phyloP scores from a whole-genome alignment of 1,140 invertebrate species.

The Lamellibrachia luymesi region DNA sequence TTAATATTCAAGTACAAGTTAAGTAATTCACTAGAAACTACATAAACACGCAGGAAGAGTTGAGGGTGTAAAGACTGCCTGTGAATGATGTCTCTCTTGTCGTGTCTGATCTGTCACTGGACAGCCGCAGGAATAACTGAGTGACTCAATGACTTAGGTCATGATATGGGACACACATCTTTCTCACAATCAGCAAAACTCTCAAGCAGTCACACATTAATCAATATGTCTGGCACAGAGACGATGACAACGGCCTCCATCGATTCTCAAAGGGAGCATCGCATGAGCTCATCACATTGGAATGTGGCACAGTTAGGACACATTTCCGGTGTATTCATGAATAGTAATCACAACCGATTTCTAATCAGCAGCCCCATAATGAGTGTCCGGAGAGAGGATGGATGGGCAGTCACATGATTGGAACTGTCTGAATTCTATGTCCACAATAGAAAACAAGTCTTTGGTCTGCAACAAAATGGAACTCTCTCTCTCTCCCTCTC shows the following conservation, averaged over 20 bases:
- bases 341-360: conserved; percentile 1
- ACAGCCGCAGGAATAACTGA: neutral
- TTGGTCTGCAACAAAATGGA: too few species aligned
- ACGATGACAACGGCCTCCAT: neutral
- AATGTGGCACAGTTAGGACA: neutral
- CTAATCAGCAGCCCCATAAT: neutral
- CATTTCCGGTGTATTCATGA: neutral
- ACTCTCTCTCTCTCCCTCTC: too few species aligned
- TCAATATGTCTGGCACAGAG: neutral
- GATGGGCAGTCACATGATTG: neutral
- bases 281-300: neutral
- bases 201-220: neutral
- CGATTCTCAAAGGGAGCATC: neutral
- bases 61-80: neutral
- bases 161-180: neutral
- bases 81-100: neutral
- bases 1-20: neutral
- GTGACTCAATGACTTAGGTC: neutral
- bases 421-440: too few species aligned
- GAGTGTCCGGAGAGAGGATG: neutral
- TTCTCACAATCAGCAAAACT: neutral
- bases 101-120: neutral
- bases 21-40: neutral
- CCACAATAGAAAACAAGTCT: too few species aligned
- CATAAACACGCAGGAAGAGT: neutral